These are phyloP conservation scores for Sminthopsis crassicaudata DNA, from an alignment of 2,113 vertebrate genomes.

Conservation along the genomic window DNA sequence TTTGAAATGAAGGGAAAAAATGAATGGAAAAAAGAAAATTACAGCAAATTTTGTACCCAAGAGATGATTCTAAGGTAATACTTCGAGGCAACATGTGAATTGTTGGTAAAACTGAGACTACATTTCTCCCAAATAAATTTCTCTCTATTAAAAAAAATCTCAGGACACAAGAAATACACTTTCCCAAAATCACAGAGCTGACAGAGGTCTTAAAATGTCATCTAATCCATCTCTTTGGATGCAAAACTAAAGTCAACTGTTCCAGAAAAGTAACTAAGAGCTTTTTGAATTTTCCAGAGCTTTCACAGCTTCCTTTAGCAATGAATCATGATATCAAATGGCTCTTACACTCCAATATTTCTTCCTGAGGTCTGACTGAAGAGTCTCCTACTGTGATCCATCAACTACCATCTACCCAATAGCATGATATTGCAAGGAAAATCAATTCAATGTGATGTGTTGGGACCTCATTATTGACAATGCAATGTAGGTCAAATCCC, in stretches of 20 bases:
- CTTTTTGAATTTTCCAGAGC: slow-evolving; percentile 30
- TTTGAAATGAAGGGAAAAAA: background rate
- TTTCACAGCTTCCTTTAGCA: background rate
- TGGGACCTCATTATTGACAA: background rate
- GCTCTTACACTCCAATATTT: background rate
- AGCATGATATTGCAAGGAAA: background rate
- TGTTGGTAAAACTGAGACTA: background rate
- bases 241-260: background rate
- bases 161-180: background rate
- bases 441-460: background rate
- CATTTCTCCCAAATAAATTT: background rate
- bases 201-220: background rate
- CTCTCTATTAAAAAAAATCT: background rate
- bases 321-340: background rate
- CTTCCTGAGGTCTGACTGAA: background rate
- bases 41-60: background rate
- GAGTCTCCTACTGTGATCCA: background rate
- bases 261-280: slow-evolving; percentile 1
- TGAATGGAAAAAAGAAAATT: background rate
- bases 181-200: background rate
- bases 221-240: background rate
- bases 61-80: background rate
- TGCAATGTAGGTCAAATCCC: background rate
- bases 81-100: background rate
- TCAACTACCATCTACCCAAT: background rate